These are phyloP conservation scores for Equus przewalskii DNA, from an alignment of 2,113 vertebrate genomes.

Conservation along the genomic window DNA sequence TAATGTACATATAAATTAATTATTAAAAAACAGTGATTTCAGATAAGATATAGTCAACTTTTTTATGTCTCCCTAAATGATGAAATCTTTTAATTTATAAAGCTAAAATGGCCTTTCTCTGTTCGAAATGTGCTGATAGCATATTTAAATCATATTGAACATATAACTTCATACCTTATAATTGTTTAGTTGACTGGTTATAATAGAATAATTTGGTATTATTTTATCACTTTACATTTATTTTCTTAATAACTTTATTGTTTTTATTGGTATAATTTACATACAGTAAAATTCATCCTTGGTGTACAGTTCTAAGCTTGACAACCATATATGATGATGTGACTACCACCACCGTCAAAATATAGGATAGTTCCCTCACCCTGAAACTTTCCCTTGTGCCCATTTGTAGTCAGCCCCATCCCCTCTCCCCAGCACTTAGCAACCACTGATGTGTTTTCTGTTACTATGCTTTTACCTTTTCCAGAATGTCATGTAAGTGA, in stretches of 20 bases:
- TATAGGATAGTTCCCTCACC: background rate
- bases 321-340: background rate
- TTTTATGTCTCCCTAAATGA: constrained; percentile 1
- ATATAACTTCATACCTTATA: background rate
- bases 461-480: background rate
- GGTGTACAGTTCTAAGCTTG: background rate
- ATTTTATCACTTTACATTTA: background rate
- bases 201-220: background rate
- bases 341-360: background rate
- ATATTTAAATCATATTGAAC: constrained; percentile 38
- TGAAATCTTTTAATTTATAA: constrained; percentile 28
- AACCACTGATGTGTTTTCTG: background rate
- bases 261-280: constrained; percentile 24
- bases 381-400: background rate
- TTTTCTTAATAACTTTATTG: constrained; percentile 20
- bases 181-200: background rate
- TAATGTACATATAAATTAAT: background rate
- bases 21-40: background rate
- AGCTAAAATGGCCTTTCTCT: background rate
- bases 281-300: background rate
- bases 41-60: background rate
- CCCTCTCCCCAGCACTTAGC: background rate
- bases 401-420: background rate
- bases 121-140: background rate
- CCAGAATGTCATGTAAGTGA: background rate